These are phyloP conservation scores for Hiodon tergisus DNA, from an alignment of 2,113 vertebrate genomes.

Conservation along the genomic window DNA sequence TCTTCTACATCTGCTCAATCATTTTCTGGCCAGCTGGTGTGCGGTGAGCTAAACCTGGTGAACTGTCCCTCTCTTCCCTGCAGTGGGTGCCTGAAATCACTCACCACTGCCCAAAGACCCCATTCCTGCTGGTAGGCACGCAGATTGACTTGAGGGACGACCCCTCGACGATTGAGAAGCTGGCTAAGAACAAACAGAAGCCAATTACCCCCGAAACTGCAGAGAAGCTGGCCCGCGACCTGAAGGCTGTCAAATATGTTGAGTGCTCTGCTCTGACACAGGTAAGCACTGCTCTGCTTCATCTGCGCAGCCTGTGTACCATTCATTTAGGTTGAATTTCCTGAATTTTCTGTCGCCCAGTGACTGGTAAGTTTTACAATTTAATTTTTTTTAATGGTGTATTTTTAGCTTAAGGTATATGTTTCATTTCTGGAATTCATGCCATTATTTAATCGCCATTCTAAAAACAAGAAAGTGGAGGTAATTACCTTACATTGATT, in stretches of 20 bases:
- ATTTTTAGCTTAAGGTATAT: no score
- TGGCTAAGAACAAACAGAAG: conserved; percentile 99
- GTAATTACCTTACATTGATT: background rate
- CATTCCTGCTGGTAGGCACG: conserved; percentile 96
- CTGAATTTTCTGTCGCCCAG: no score
- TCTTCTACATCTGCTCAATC: background rate
- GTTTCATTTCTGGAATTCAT: background rate
- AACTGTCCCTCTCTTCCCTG: background rate
- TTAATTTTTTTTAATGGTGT: no score
- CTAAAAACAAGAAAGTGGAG: conserved; percentile 14
- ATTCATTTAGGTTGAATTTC: background rate
- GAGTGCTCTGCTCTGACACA: conserved; percentile 97
- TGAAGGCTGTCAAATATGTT: conserved; percentile 99
- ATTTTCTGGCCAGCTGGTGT: background rate
- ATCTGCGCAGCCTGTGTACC: no score
- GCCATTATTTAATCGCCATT: background rate
- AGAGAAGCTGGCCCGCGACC: conserved; percentile 91
- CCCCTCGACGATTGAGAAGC: conserved; percentile 97
- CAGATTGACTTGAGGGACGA: conserved; percentile 97
- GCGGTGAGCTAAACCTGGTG: background rate
- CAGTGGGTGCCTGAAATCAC: conserved; percentile 92
- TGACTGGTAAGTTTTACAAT: no score
- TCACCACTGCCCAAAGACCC: conserved; percentile 88
- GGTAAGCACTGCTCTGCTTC: conserved; percentile 62
- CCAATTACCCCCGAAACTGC: conserved; percentile 96